These are phyloP conservation scores for Ditylenchus weischeri DNA, from an alignment of 2,888 invertebrate species.

Conservation along the genomic window DNA sequence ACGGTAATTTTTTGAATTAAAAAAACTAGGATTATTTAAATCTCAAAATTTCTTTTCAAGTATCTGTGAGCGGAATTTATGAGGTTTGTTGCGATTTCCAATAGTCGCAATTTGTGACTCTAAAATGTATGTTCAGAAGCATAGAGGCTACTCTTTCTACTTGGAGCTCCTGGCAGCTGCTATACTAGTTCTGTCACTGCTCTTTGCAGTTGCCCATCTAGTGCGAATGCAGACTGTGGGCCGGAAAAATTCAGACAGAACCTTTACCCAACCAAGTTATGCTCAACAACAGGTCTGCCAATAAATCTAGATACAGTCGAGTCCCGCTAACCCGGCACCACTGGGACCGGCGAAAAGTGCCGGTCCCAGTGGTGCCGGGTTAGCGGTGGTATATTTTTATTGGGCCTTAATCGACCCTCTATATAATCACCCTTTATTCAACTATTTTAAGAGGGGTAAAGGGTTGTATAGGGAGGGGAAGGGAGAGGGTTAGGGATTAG, in stretches of 20 bases:
- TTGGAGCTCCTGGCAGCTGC: slow-evolving; percentile 42
- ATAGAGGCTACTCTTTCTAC: slow-evolving; percentile 53
- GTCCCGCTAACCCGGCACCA: too few species aligned
- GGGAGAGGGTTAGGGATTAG: too few species aligned
- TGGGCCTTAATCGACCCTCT: too few species aligned
- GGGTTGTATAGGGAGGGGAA: too few species aligned
- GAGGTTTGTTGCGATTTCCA: slow-evolving; percentile 37
- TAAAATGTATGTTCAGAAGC: slow-evolving; percentile 41
- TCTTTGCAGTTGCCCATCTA: slow-evolving; percentile 38
- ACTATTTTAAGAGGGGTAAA: too few species aligned
- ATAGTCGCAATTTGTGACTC: not conserved
- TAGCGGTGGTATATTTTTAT: too few species aligned
- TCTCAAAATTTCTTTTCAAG: too few species aligned
- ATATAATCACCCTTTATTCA: too few species aligned
- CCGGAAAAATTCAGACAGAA: not conserved
- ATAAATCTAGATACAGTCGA: not conserved
- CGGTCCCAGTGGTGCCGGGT: too few species aligned
- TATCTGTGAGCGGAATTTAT: slow-evolving; percentile 53
- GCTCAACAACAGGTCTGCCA: not conserved
- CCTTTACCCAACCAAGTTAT: too few species aligned
- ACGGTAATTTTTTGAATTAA: slow-evolving; percentile 36
- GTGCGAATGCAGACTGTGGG: slow-evolving; percentile 7
- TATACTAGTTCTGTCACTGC: slow-evolving; percentile 36
- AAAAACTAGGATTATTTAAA: too few species aligned
- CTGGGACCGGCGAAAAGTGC: too few species aligned